Conservation (phyloP, 1,140 invertebrate genomes). For the Leptinotarsa defecta region DNA sequence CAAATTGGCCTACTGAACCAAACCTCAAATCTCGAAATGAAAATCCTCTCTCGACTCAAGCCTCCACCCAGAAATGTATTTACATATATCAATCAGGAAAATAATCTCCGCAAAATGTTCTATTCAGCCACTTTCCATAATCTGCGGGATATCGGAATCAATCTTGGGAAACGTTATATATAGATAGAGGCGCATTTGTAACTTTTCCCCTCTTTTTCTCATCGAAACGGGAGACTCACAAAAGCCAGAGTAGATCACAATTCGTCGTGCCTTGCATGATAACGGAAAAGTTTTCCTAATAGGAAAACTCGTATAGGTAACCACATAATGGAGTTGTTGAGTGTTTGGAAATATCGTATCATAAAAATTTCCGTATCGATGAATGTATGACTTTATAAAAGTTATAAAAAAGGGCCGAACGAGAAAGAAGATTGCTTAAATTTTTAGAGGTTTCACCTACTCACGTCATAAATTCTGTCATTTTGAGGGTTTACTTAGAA, state of each 20-base stretch:
- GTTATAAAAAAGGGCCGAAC: no score
- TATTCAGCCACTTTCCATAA: slow-evolving; percentile 1
- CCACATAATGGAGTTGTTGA: background rate
- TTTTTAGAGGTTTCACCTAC: no score
- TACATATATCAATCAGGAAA: slow-evolving; percentile 25
- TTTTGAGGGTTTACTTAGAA: no score
- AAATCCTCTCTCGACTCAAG: no score
- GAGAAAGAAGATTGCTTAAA: no score
- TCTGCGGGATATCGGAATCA: slow-evolving; percentile 20
- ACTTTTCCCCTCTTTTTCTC: slow-evolving; percentile 1
- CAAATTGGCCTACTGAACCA: background rate
- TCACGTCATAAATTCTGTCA: no score
- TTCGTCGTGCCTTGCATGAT: slow-evolving; percentile 17
- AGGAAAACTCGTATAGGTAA: background rate
- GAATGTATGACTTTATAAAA: no score
- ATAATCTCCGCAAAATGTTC: slow-evolving; percentile 18
- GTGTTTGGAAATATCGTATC: background rate
- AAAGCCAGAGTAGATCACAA: slow-evolving; percentile 12
- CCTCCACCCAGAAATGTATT: slow-evolving; percentile 5
- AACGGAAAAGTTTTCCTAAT: slow-evolving; percentile 12
- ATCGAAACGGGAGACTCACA: background rate
- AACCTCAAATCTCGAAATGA: background rate
- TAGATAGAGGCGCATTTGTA: background rate
- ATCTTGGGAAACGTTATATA: slow-evolving; percentile 14
- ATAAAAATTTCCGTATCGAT: no score